Percentiles rank a stretch among this genome's conserved stretches.
Evolutionary conservation across 2,888 invertebrate genomes (phyloP).

Genomic region (Sinhomidia bicolor): DNA sequence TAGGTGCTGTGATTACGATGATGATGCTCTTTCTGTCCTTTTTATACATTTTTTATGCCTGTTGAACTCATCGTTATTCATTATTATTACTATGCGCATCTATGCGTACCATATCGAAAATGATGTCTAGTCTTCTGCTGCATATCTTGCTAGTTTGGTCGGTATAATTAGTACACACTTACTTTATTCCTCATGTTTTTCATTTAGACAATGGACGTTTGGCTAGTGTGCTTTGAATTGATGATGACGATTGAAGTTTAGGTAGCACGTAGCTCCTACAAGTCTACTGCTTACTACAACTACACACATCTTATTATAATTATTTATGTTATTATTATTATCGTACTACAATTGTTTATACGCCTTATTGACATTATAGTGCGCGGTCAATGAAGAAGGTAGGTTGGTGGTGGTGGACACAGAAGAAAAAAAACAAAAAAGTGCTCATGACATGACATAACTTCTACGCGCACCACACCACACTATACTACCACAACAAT

Average conservation of each 20-base stretch:
- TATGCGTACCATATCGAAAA: not conserved
- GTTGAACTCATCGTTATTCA: constrained; percentile 27
- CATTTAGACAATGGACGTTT: too few species aligned
- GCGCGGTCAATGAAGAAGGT: constrained; percentile 16
- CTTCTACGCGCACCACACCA: not conserved
- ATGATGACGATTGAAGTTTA: not conserved
- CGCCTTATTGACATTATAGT: constrained; percentile 10
- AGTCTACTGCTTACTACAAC: too few species aligned
- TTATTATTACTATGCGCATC: constrained; percentile 2
- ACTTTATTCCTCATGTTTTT: not conserved
- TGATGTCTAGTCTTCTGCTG: not conserved
- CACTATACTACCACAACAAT: not conserved
- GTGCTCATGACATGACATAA: constrained; percentile 3
- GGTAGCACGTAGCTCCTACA: too few species aligned
- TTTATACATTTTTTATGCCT: constrained; percentile 20
- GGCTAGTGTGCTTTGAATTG: not conserved
- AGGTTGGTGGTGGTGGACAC: not conserved
- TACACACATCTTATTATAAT: not conserved
- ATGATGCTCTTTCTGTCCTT: not conserved
- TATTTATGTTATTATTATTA: not conserved
- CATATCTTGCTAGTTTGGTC: not conserved
- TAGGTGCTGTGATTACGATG: not conserved
- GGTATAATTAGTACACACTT: not conserved
- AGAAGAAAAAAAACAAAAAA: not conserved
- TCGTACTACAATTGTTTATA: not conserved